Conservation (phyloP, 1,140 invertebrate genomes). For the Carposina sasakii region DNA sequence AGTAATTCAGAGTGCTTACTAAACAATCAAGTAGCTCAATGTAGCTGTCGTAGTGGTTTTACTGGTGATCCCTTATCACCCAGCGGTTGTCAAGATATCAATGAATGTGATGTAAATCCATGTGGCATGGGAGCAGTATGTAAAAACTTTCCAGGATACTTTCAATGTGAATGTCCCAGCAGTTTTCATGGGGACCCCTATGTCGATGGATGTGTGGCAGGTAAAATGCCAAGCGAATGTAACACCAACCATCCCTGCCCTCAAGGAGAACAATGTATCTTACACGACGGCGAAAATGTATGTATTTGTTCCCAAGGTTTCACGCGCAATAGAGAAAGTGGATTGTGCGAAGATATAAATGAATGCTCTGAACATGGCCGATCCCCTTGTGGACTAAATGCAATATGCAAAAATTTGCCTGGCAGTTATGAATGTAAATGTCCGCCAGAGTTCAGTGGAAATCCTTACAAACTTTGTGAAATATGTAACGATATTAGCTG, state of each 20-base stretch:
- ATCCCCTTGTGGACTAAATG: conserved; percentile 87
- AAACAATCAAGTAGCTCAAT: conserved; percentile 86
- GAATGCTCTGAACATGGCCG: conserved; percentile 87
- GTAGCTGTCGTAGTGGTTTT: conserved; percentile 85
- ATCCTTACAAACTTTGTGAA: conserved; percentile 89
- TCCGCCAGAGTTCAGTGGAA: conserved; percentile 88
- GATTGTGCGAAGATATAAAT: conserved; percentile 88
- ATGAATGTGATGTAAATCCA: conserved; percentile 87
- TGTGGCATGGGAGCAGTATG: conserved; percentile 89
- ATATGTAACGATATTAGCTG: conserved; percentile 88
- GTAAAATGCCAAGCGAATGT: conserved; percentile 77
- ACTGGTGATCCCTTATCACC: conserved; percentile 78
- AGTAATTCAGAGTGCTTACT: conserved; percentile 93
- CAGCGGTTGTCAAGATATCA: conserved; percentile 88
- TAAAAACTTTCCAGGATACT: conserved; percentile 89
- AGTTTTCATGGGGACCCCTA: conserved; percentile 81
- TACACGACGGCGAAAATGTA: conserved; percentile 83
- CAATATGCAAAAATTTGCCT: conserved; percentile 92
- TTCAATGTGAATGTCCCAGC: conserved; percentile 89
- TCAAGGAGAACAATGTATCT: conserved; percentile 86
- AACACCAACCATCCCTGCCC: conserved; percentile 84
- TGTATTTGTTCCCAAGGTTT: conserved; percentile 92
- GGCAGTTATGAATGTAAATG: conserved; percentile 96
- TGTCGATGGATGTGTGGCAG: conserved; percentile 80
- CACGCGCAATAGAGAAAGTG: conserved; percentile 79